A percentile compares a stretch with the other conserved stretches of the same genome.
These are phyloP conservation scores for Odiellus spinosus DNA, from an alignment of 2,888 invertebrate genomes.

Conservation along the genomic window DNA sequence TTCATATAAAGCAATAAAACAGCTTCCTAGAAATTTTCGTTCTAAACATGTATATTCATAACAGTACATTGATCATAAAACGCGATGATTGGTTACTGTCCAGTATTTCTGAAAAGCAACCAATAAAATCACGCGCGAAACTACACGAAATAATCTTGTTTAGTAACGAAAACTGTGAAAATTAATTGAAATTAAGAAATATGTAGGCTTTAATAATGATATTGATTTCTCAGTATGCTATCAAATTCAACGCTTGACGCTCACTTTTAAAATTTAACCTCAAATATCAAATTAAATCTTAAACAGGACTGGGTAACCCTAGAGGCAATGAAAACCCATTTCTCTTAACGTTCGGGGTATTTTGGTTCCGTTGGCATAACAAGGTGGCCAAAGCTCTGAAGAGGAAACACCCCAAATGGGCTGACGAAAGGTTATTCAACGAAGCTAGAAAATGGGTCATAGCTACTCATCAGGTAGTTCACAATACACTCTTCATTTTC, in stretches of 20 bases:
- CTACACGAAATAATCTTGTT: too few relatives aligned
- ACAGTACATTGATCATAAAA: too few relatives aligned
- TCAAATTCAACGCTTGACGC: background rate
- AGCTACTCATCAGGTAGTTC: conserved; percentile 34
- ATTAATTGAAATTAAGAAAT: background rate
- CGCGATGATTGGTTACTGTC: too few relatives aligned
- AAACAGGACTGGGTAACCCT: conserved; percentile 36
- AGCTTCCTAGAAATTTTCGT: too few relatives aligned
- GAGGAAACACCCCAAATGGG: conserved; percentile 29
- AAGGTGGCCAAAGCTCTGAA: conserved; percentile 32
- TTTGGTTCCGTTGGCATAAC: conserved; percentile 42
- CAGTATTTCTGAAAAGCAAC: too few relatives aligned
- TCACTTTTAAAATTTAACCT: too few relatives aligned
- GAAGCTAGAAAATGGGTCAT: conserved; percentile 42
- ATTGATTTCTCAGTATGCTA: background rate
- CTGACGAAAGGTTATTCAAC: conserved; percentile 37
- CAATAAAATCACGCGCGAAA: too few relatives aligned
- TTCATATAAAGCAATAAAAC: too few relatives aligned
- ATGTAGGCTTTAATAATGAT: conserved; percentile 3
- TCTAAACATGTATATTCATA: too few relatives aligned
- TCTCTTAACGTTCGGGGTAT: conserved; percentile 37
- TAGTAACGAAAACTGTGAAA: too few relatives aligned
- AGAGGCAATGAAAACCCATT: conserved; percentile 41
- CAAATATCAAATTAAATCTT: background rate
- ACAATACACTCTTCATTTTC: background rate